Conservation (phyloP, 2,888 invertebrate genomes). For the Phyllotreta striolata region DNA sequence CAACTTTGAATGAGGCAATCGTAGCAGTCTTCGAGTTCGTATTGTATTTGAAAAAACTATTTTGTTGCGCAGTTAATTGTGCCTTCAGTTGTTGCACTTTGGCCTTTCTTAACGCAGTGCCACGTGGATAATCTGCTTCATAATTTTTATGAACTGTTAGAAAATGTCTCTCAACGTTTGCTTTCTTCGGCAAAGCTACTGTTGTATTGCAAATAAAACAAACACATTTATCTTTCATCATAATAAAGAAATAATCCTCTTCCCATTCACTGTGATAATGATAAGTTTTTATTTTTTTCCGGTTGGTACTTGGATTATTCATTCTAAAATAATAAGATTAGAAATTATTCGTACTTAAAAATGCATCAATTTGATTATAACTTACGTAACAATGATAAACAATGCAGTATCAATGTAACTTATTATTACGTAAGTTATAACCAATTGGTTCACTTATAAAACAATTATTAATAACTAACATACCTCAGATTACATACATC, state of each 20-base stretch:
- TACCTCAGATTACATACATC: too few species aligned
- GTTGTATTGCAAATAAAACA: constrained; percentile 2
- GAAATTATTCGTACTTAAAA: background rate
- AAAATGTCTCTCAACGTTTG: constrained; percentile 16
- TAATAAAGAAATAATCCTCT: constrained; percentile 7
- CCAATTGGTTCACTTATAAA: too few species aligned
- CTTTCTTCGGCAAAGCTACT: constrained; percentile 7
- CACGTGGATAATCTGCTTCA: constrained; percentile 2
- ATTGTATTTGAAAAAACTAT: constrained; percentile 12
- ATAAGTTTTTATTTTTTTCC: too few species aligned
- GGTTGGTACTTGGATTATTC: constrained; percentile 6
- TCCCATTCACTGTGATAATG: constrained; percentile 15
- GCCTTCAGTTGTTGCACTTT: constrained; percentile 12
- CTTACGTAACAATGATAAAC: too few species aligned
- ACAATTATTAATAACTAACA: too few species aligned
- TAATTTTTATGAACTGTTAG: constrained; percentile 1
- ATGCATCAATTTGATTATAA: too few species aligned
- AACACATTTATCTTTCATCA: constrained; percentile 12
- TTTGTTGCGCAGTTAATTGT: constrained; percentile 16
- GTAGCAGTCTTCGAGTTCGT: constrained; percentile 18
- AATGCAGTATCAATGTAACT: too few species aligned
- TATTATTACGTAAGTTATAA: too few species aligned
- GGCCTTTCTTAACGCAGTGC: constrained; percentile 1
- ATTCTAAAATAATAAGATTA: constrained; percentile 9
- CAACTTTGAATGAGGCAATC: constrained; percentile 14